Evolutionary conservation across 2,888 invertebrate genomes (phyloP), one percentile per base, ranked within the genome.

Genomic region (Theretra japonica): DNA sequence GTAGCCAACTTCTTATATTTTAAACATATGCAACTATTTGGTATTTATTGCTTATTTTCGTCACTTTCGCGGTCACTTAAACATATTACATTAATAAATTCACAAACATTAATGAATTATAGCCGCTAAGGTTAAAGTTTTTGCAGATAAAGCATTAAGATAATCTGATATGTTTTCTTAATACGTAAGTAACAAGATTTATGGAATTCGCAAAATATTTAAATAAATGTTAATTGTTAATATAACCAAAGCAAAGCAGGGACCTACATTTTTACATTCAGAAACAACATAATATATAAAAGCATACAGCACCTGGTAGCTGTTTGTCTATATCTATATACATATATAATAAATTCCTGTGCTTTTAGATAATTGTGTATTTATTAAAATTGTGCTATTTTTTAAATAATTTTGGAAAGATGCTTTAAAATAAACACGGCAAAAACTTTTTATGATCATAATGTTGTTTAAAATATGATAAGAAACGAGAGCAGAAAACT

Each of bases 1-100:
- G 33, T 33, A 33, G 8, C 7, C 0, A 33, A 7, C 33, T 7
- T 7, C 33, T 7, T 33, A 7, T 33, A 60, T n/a, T 8, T 17
- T 60, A 60, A 60, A 21, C 11, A 33, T 60, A 33, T 60, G 8
- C 60, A 33, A 60, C 60, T 33, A 25, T 58, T 58, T n/a, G n/a
- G 19, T 5, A 60, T 60, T 33, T 8, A 33, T 60, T n/a, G 28
- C n/a, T 33, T 60, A 33, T 60, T 60, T 60, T 33, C 33, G 6
- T 15, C n/a, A 60, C 30, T 33, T 33, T 33, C 0, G 33, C 7
- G 8, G 33, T 8, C 33, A 60, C 33, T 19, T 33, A 33, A 28
- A 28, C 28, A 28, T 28, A 2, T 28, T 28, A 28, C 4, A n/a
- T 21, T 2, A 33, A n/a, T n/a, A 60, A 28, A 30, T 33, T 17